These are phyloP conservation scores for Hydrochoerus hydrochaeris DNA, from an alignment of 2,113 vertebrate genomes.

Conservation along the genomic window DNA sequence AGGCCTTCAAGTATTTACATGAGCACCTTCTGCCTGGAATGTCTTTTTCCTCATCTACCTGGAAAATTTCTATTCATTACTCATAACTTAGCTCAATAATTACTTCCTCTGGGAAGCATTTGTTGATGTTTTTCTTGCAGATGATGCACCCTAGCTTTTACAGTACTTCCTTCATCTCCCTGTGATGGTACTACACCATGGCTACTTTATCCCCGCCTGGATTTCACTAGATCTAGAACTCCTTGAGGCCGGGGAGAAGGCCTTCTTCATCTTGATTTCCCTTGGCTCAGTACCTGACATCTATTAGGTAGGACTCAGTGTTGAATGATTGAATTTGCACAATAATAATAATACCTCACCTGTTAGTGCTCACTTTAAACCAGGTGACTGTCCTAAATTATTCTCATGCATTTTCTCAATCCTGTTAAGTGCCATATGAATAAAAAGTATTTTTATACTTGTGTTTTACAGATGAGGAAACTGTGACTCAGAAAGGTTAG, in stretches of 20 bases:
- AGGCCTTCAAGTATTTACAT: not conserved
- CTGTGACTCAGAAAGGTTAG: not conserved
- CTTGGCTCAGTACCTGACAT: not conserved
- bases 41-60: not conserved
- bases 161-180: not conserved
- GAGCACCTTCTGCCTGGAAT: not conserved
- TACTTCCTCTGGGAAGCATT: not conserved
- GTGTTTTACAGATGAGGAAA: not conserved
- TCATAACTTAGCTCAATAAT: conserved; percentile 20
- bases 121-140: conserved; percentile 23
- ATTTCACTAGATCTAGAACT: conserved; percentile 37
- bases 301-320: not conserved
- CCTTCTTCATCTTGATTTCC: conserved; percentile 3
- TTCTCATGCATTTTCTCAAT: conserved; percentile 30
- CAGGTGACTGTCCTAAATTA: not conserved
- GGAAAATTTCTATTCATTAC: conserved; percentile 23
- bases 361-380: not conserved
- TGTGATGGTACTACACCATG: not conserved
- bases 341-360: not conserved
- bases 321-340: not conserved
- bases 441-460: not conserved
- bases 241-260: not conserved
- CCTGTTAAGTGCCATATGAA: not conserved
- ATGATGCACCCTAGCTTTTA: not conserved
- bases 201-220: not conserved